Evolutionary conservation across 1,140 invertebrate species (phyloP).

Genomic region (Euglossa dilemma): DNA sequence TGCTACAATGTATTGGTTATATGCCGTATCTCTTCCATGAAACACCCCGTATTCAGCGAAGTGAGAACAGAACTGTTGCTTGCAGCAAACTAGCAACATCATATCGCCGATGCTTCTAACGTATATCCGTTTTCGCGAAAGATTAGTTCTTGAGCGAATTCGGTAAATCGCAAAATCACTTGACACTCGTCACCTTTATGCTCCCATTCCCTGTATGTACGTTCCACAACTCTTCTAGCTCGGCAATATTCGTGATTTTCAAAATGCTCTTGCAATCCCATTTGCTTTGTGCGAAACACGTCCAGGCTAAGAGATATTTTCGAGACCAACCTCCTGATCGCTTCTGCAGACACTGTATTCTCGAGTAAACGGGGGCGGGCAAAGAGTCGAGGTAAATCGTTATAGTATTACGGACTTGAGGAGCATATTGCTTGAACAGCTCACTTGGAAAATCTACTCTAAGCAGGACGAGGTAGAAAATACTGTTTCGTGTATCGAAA

Average conservation of each 20-base stretch:
- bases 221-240: slow-evolving; percentile 40
- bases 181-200: slow-evolving; percentile 41
- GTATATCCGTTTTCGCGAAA: slow-evolving; percentile 53
- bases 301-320: background rate
- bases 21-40: slow-evolving; percentile 11
- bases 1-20: slow-evolving; percentile 6
- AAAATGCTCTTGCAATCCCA: background rate
- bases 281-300: background rate
- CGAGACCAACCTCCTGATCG: background rate
- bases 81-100: slow-evolving; percentile 18
- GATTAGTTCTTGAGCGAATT: slow-evolving; percentile 63
- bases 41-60: background rate
- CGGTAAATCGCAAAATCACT: slow-evolving; percentile 59
- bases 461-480: background rate
- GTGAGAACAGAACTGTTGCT: slow-evolving; percentile 11
- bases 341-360: background rate
- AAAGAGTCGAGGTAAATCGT: background rate
- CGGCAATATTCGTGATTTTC: background rate
- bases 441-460: background rate
- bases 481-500: background rate
- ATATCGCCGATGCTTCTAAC: slow-evolving; percentile 48
- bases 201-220: slow-evolving; percentile 28
- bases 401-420: background rate
- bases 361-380: background rate
- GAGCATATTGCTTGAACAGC: background rate